Evolutionary conservation across 2,797 vertebrate species (phyloP), one percentile per base, ranked within the genome.

Genomic region (Trematomus bernacchii): DNA sequence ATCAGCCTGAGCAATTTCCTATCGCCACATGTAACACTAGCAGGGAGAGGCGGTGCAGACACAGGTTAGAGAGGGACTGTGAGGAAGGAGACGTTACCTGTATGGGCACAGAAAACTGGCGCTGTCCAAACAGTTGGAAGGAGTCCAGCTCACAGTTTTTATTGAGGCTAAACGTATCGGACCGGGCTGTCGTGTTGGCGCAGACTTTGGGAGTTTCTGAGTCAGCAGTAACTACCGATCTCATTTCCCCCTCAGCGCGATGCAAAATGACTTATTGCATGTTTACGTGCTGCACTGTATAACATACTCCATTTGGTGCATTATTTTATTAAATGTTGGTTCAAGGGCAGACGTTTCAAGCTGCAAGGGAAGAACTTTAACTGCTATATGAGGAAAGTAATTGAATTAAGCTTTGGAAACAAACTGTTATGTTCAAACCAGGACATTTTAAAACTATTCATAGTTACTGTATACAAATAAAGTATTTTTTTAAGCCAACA

Each of bases 1-100:
- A 95, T 95, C 77, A 95, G 92, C 83, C 89, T 89, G 80, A 94
- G 93, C 93, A 95, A 93, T 93, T 95, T 97, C 94, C 95, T 94
- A 92, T 61, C 76, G n/a, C 75, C 60, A 57, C 67, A 67, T 95
- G 95, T 95, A 96, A 96, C 90, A 73, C 87, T 91, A 94, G 94
- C 95, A 89, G 82, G 91, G 90, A 73, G 81, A 60, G 83, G 87
- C 87, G 87, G 91, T 83, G 91, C 57, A 60, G 69, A 64, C 37
- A 21, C 27, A 27, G 59, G 63, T 65, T 9, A 33, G 58, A 52
- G 57, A 21, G 44, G 18, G 53, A 44, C 46, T 58, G 57, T 52
- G 13, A 14, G 65, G 73, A 79, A 54, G 62, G 30, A 62, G 23
- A 16, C 37, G 46, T 53, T 62, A 82, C 58, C 65, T 21, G 43